A percentile compares a stretch with the other conserved stretches of the same genome.
phyloP scores from a whole-genome alignment of 2,113 vertebrate genomes.

The Lepus americanus region DNA sequence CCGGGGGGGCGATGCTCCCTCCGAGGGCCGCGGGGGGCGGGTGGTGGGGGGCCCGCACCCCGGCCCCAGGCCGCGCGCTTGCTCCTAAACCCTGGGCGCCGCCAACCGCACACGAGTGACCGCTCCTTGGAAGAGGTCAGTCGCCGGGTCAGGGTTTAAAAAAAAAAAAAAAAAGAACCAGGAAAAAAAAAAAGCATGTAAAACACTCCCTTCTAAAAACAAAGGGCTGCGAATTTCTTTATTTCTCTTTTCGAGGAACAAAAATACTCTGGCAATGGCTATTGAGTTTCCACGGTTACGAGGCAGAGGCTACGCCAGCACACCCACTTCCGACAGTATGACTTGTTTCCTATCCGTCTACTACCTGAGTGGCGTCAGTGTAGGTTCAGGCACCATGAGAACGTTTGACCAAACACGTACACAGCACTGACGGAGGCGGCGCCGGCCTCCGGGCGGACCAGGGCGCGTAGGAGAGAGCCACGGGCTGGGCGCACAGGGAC shows the following conservation, averaged over 20 bases:
- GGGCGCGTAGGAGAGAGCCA: slow-evolving; percentile 87
- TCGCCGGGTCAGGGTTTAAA: slow-evolving; percentile 46
- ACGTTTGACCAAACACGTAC: slow-evolving; percentile 89
- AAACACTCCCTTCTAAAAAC: slow-evolving; percentile 85
- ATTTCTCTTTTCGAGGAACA: slow-evolving; percentile 84
- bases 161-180: background rate
- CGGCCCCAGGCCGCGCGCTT: slow-evolving; percentile 63
- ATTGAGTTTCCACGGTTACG: slow-evolving; percentile 84
- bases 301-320: slow-evolving; percentile 86
- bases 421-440: slow-evolving; percentile 89
- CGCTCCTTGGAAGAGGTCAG: slow-evolving; percentile 70
- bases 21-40: background rate
- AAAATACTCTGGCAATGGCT: slow-evolving; percentile 87
- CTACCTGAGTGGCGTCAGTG: slow-evolving; percentile 93
- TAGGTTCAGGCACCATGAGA: slow-evolving; percentile 92
- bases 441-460: slow-evolving; percentile 88
- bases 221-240: slow-evolving; percentile 84
- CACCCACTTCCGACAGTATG: slow-evolving; percentile 84
- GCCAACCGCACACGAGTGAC: slow-evolving; percentile 59
- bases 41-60: slow-evolving; percentile 5
- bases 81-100: slow-evolving; percentile 25
- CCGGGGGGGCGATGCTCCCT: background rate
- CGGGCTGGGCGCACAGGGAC: slow-evolving; percentile 83
- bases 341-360: slow-evolving; percentile 87
- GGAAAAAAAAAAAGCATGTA: slow-evolving; percentile 76